Percentiles rank a stretch among this genome's conserved stretches.
These are phyloP conservation scores for Cladopsammia gracilis DNA, from an alignment of 64 coral and sea anemone genomes.

Conservation along the genomic window DNA sequence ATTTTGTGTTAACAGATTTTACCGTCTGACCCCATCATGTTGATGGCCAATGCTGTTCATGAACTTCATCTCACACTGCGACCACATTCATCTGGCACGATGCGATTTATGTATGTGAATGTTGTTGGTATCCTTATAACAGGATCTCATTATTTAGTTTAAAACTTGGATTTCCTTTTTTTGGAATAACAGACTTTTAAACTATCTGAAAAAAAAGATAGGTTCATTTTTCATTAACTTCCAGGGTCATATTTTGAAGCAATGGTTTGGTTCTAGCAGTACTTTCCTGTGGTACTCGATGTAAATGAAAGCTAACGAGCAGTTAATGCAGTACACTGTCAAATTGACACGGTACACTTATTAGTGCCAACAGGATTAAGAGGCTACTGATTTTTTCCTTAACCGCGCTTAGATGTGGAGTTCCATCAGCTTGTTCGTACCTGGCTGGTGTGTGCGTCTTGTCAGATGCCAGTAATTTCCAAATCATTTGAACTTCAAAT, in stretches of 20 bases:
- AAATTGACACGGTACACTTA: too few relatives aligned
- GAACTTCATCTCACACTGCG: conserved; percentile 82
- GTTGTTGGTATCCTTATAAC: conserved; percentile 97
- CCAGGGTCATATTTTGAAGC: too few relatives aligned
- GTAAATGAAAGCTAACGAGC: too few relatives aligned
- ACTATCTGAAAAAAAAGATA: too few relatives aligned
- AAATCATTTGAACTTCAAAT: conserved; percentile 96
- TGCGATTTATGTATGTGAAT: conserved; percentile 92
- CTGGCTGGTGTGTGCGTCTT: conserved; percentile 92
- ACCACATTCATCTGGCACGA: conserved; percentile 78
- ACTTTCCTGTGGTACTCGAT: too few relatives aligned
- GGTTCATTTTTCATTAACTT: too few relatives aligned
- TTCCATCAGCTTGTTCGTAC: conserved; percentile 96
- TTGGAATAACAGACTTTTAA: neutral
- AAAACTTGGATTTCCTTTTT: too few relatives aligned
- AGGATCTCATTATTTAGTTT: neutral
- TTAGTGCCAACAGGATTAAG: too few relatives aligned
- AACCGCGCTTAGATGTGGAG: conserved; percentile 77
- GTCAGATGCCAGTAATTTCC: conserved; percentile 88
- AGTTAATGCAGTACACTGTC: too few relatives aligned
- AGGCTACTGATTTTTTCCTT: conserved; percentile 27
- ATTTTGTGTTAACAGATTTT: conserved; percentile 42
- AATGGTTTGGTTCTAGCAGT: too few relatives aligned
- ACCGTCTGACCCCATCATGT: conserved; percentile 94
- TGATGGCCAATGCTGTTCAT: conserved; percentile 97